A percentile compares a stretch with the other conserved stretches of the same genome.
Conservation (phyloP, 2,113 vertebrate genomes). For the Beaufortia kweichowensis region DNA sequence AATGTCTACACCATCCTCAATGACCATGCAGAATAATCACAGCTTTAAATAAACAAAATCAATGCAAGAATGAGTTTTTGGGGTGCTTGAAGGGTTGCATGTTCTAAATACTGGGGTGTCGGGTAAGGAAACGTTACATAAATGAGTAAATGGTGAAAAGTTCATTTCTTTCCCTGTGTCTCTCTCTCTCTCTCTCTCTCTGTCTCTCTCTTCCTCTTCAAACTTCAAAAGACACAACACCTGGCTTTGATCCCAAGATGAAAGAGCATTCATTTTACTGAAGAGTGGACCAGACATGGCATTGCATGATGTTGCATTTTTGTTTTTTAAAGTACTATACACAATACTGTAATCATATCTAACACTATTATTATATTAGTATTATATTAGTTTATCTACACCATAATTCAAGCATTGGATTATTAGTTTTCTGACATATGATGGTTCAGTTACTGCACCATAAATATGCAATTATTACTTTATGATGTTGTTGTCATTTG, state of each 20-base stretch:
- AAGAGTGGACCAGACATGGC: constrained; percentile 44
- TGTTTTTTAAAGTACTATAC: constrained; percentile 22
- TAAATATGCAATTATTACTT: not conserved
- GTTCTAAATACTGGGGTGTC: not conserved
- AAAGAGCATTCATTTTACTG: constrained; percentile 51
- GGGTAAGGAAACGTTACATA: not conserved
- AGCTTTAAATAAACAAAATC: constrained; percentile 3
- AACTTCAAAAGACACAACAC: constrained; percentile 44
- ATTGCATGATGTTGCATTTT: constrained; percentile 32
- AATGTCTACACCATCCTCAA: constrained; percentile 24
- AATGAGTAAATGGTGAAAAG: constrained; percentile 27
- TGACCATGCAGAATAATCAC: not conserved
- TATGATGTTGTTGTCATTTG: too few species aligned
- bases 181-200: constrained; percentile 12
- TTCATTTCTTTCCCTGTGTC: constrained; percentile 36
- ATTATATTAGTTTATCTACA: not conserved
- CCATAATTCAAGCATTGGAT: not conserved
- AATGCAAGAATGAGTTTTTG: not conserved
- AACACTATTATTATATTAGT: too few species aligned
- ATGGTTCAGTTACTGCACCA: constrained; percentile 2
- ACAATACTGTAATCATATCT: constrained; percentile 31
- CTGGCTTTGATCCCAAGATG: constrained; percentile 54
- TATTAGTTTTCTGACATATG: not conserved
- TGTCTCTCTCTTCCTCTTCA: not conserved
- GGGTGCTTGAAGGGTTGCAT: not conserved